Conservation (phyloP, 2,113 vertebrate genomes). For the Aptenodytes forsteri region DNA sequence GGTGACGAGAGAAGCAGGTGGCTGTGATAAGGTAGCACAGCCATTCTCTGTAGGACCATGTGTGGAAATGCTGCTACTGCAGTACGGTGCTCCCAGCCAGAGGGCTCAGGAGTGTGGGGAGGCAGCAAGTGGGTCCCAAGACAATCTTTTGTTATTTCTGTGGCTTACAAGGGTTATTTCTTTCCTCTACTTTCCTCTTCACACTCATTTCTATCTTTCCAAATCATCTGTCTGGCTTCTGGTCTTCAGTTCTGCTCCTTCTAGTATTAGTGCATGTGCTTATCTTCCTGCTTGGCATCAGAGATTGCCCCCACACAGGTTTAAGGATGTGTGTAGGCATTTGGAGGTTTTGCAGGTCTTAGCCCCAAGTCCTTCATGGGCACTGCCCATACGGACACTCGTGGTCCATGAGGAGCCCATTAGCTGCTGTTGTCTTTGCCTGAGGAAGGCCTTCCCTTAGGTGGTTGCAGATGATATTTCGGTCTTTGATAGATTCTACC, state of each 20-base stretch:
- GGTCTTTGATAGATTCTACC: background rate
- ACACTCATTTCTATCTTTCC: background rate
- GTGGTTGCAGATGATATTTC: background rate
- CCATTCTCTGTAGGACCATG: rapidly evolving
- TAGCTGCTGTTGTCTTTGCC: background rate
- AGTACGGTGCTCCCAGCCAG: rapidly evolving
- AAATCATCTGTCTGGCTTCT: background rate
- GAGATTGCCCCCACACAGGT: background rate
- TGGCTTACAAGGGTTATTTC: background rate
- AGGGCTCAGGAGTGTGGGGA: background rate
- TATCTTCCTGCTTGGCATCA: background rate
- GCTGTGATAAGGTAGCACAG: background rate
- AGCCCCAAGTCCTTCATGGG: background rate
- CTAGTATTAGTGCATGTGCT: background rate
- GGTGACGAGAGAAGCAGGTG: background rate
- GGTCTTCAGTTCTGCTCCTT: background rate
- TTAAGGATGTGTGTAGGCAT: background rate
- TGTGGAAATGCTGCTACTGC: background rate
- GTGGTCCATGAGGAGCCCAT: background rate
- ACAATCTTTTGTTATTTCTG: background rate
- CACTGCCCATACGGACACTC: background rate
- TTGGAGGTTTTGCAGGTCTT: background rate
- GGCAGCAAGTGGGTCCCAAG: background rate
- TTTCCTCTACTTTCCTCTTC: background rate
- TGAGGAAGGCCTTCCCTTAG: background rate